Conservation (phyloP, 2,888 invertebrate genomes). For the Mythimna vitellina region DNA sequence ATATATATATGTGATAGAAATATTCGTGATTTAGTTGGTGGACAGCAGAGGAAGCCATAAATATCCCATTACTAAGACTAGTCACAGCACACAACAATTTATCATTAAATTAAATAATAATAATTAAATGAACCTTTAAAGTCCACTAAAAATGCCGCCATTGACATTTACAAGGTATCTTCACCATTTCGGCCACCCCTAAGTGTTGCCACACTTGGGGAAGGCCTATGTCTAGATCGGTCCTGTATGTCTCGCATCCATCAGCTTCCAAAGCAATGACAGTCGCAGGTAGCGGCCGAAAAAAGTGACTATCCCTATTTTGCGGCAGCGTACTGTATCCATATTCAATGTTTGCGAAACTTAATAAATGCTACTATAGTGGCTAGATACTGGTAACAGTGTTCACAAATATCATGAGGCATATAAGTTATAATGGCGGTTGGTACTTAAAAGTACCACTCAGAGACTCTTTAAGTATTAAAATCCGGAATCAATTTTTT, state of each 20-base stretch:
- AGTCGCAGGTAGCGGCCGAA: no score
- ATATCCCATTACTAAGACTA: not conserved
- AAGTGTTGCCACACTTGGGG: no score
- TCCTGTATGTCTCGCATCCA: no score
- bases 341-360: not conserved
- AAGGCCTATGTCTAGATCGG: no score
- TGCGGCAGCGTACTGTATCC: no score
- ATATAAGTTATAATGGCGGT: constrained; percentile 1
- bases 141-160: not conserved
- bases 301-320: no score
- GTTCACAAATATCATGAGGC: constrained; percentile 1
- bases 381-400: constrained; percentile 30
- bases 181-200: no score
- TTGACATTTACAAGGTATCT: no score
- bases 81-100: constrained; percentile 32
- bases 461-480: not conserved
- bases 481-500: not conserved
- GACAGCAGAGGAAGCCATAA: not conserved
- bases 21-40: not conserved
- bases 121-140: not conserved
- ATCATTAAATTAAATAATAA: constrained; percentile 1
- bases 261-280: no score
- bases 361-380: constrained; percentile 29
- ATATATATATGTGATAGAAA: no score
- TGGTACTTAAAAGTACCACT: constrained; percentile 32